Evolutionary conservation across 2,888 invertebrate species (phyloP).

Genomic region (Lepeophtheirus nordmannii): DNA sequence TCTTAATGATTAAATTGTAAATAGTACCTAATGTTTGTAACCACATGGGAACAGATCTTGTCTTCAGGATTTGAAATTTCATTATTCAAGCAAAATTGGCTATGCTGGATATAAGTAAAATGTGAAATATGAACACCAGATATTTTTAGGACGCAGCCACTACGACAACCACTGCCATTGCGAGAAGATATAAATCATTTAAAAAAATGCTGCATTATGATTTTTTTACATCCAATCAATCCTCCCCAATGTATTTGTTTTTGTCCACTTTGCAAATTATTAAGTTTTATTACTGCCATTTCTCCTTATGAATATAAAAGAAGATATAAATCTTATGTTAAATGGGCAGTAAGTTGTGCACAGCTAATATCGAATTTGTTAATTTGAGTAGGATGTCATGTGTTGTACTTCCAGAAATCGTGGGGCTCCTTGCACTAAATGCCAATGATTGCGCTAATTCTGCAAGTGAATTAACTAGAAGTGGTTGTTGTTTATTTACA

Average conservation of each 20-base stretch:
- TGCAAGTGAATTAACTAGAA: no score
- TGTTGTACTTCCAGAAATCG: no score
- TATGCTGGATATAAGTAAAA: no score
- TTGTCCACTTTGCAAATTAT: slow-evolving; percentile 1
- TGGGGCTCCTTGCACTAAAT: no score
- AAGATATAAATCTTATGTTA: slow-evolving; percentile 5
- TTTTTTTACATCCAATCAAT: background rate
- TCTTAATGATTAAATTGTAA: slow-evolving; percentile 1
- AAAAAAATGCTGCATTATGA: background rate
- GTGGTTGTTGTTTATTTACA: no score
- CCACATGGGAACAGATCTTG: no score
- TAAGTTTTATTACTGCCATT: background rate
- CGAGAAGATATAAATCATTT: background rate
- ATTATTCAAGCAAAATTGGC: no score
- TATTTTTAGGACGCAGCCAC: background rate
- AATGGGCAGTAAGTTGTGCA: background rate
- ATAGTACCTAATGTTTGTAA: background rate
- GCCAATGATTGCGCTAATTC: no score
- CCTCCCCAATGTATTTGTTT: slow-evolving; percentile 7
- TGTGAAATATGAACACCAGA: no score
- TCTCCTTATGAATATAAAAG: background rate
- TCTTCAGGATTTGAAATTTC: no score
- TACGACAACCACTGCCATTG: background rate
- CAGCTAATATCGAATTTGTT: background rate
- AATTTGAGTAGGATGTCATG: slow-evolving; percentile 1